phyloP scores from a whole-genome alignment of 2,888 invertebrate species.

The Polyommatus icarus region DNA sequence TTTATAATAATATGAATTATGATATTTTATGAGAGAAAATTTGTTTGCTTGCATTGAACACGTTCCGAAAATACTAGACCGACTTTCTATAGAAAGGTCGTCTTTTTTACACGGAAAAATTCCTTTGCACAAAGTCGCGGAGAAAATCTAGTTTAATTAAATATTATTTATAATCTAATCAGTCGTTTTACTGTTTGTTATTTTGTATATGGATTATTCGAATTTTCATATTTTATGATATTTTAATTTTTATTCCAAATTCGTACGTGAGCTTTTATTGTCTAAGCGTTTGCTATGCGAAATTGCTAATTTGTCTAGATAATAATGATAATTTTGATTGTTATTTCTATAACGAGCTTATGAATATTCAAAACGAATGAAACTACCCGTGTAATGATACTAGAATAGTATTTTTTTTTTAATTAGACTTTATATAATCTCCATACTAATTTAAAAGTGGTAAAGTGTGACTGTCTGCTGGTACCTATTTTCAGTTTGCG shows the following conservation, averaged over 20 bases:
- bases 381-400: not conserved
- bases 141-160: too few species aligned
- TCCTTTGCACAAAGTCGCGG: too few species aligned
- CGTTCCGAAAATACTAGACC: not conserved
- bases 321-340: not conserved
- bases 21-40: too few species aligned
- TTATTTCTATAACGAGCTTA: constrained; percentile 1
- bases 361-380: constrained; percentile 1
- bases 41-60: too few species aligned
- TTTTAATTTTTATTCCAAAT: too few species aligned
- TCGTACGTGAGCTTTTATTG: not conserved
- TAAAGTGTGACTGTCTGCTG: not conserved
- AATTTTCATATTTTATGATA: not conserved
- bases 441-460: not conserved
- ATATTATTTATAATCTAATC: too few species aligned
- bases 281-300: not conserved
- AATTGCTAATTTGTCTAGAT: not conserved
- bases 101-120: not conserved
- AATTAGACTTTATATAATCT: not conserved
- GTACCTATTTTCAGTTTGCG: too few species aligned
- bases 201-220: not conserved
- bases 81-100: not conserved
- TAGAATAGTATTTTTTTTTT: not conserved
- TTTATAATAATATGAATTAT: too few species aligned
- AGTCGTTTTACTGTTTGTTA: too few species aligned